Conservation (phyloP, 2,888 invertebrate genomes). For the Spodoptera picta region DNA sequence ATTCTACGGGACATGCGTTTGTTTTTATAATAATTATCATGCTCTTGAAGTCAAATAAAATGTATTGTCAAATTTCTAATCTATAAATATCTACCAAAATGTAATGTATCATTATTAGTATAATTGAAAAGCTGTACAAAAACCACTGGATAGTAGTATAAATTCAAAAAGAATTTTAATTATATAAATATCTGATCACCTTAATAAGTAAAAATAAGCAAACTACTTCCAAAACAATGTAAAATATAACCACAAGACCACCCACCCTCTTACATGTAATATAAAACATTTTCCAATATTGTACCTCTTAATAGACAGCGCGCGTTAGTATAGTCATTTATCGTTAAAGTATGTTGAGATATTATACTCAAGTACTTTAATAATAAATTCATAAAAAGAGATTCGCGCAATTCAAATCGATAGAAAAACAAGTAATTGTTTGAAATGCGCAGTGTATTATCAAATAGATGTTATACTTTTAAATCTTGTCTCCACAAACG, state of each 20-base stretch:
- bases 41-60: conserved; percentile 74
- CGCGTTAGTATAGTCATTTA: conserved; percentile 34
- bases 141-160: conserved; percentile 35
- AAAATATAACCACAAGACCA: conserved; percentile 55
- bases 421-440: too few relatives aligned
- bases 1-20: conserved; percentile 83
- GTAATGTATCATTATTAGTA: conserved; percentile 69
- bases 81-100: conserved; percentile 72
- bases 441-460: neutral
- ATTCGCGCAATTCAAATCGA: conserved; percentile 12
- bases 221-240: conserved; percentile 48
- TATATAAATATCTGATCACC: conserved; percentile 53
- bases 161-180: conserved; percentile 31
- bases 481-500: too few relatives aligned
- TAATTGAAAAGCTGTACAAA: conserved; percentile 75
- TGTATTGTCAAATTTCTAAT: conserved; percentile 67
- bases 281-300: conserved; percentile 23
- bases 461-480: too few relatives aligned
- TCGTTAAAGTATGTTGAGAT: conserved; percentile 17
- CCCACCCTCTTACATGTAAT: conserved; percentile 31
- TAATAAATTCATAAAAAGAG: conserved; percentile 1
- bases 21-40: conserved; percentile 69
- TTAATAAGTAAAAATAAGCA: conserved; percentile 47
- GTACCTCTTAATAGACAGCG: conserved; percentile 31
- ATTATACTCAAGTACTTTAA: conserved; percentile 2